phyloP scores from a whole-genome alignment of 2,113 vertebrate genomes.

The Plestiodon gilberti region DNA sequence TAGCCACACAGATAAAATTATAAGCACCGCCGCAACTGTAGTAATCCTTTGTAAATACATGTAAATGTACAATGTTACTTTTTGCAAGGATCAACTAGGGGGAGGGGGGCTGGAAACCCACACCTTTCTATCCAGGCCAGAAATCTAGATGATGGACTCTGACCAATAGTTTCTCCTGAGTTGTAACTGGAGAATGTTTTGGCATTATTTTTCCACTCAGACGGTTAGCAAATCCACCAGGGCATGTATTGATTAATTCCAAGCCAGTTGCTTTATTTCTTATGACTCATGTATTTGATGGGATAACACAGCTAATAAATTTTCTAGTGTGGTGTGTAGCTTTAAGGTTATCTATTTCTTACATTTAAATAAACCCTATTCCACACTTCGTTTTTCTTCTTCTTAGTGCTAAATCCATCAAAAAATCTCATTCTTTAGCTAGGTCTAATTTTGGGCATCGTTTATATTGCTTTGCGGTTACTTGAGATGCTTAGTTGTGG shows the following conservation, averaged over 20 bases:
- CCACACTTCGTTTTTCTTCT: constrained; percentile 17
- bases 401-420: background rate
- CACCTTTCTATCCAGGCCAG: background rate
- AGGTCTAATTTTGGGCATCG: constrained; percentile 52
- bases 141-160: background rate
- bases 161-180: background rate
- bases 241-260: constrained; percentile 34
- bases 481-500: constrained; percentile 47
- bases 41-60: background rate
- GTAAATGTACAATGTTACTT: background rate
- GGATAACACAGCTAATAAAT: constrained; percentile 14
- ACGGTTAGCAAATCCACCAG: constrained; percentile 6
- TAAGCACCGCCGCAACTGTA: background rate
- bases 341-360: constrained; percentile 18
- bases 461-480: constrained; percentile 56
- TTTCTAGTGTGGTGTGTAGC: constrained; percentile 5
- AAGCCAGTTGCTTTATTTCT: constrained; percentile 8
- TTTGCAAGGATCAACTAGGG: background rate
- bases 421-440: constrained; percentile 47
- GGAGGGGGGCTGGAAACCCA: background rate
- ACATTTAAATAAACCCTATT: background rate
- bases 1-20: background rate
- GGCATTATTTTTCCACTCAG: background rate
- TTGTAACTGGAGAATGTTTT: background rate
- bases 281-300: background rate